Conservation (phyloP, 2,888 invertebrate species). For the Zootermopsis nevadensis region DNA sequence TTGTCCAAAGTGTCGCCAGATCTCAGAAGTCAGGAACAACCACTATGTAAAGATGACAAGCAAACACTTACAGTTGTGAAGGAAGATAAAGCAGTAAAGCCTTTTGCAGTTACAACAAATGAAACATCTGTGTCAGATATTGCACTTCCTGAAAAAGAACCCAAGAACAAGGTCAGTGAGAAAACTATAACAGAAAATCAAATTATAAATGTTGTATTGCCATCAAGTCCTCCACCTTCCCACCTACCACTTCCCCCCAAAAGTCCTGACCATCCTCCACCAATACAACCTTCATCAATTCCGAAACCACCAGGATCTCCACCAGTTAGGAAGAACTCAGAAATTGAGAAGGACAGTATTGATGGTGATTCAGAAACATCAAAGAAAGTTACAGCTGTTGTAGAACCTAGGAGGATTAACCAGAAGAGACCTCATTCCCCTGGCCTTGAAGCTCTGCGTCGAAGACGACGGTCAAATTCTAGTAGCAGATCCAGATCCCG, state of each 20-base stretch:
- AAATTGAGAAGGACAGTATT: constrained; percentile 19
- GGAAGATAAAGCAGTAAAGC: constrained; percentile 24
- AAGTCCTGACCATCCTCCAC: constrained; percentile 36
- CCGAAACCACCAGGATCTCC: constrained; percentile 51
- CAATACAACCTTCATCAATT: constrained; percentile 43
- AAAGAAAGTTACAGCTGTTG: constrained; percentile 20
- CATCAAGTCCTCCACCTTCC: constrained; percentile 19
- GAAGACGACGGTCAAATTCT: constrained; percentile 44
- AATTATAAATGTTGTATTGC: constrained; percentile 3
- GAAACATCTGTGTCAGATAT: constrained; percentile 47
- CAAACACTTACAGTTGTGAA: neutral
- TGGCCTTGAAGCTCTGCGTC: constrained; percentile 19
- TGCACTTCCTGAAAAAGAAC: constrained; percentile 49
- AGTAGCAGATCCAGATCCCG: constrained; percentile 56
- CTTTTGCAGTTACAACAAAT: constrained; percentile 1
- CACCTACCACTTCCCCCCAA: constrained; percentile 32
- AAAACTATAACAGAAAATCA: constrained; percentile 20
- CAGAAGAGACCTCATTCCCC: constrained; percentile 43
- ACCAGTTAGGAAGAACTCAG: constrained; percentile 34
- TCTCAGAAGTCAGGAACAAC: constrained; percentile 24
- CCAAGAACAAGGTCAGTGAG: constrained; percentile 23
- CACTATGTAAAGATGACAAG: constrained; percentile 3
- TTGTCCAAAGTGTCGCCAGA: constrained; percentile 56
- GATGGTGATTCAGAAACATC: neutral
- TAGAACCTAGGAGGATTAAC: constrained; percentile 3